Evolutionary conservation across 1,140 invertebrate genomes (phyloP).

Genomic region (Drosophila bipectinata): DNA sequence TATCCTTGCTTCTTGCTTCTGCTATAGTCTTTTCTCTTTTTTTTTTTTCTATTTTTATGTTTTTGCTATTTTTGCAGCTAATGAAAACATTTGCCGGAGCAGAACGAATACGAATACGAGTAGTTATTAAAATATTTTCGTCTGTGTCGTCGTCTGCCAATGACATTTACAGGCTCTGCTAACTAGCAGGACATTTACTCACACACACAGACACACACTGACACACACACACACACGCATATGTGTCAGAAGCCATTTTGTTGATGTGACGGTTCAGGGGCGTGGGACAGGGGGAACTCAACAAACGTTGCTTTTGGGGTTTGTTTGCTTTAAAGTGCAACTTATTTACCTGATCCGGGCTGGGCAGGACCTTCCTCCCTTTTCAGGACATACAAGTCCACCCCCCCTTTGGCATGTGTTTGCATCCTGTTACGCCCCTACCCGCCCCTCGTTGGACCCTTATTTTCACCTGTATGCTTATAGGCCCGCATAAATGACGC

Average conservation of each 20-base stretch:
- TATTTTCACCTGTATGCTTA: conserved; percentile 23
- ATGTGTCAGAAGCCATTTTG: conserved; percentile 46
- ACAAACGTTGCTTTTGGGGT: conserved; percentile 11
- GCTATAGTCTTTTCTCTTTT: background rate
- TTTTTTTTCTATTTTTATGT: conserved; percentile 16
- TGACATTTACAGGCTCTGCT: conserved; percentile 61
- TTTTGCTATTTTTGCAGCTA: conserved; percentile 54
- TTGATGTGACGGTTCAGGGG: conserved; percentile 6
- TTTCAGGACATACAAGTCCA: background rate
- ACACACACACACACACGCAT: conserved; percentile 13
- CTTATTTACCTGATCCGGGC: conserved; percentile 65
- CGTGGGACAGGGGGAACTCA: background rate
- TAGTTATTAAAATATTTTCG: conserved; percentile 79
- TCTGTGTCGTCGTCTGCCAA: conserved; percentile 47
- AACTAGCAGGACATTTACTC: conserved; percentile 38
- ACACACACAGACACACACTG: background rate
- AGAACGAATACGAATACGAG: conserved; percentile 39
- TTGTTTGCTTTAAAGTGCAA: conserved; percentile 77
- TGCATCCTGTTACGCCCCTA: background rate
- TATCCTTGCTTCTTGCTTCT: background rate
- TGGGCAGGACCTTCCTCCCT: background rate
- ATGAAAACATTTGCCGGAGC: conserved; percentile 74
- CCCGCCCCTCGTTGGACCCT: background rate
- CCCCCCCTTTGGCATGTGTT: background rate
- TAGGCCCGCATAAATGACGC: conserved; percentile 73